Base-by-base conservation (phyloP, 1,140 invertebrate species). In the Drosophila prosaltans region DNA sequence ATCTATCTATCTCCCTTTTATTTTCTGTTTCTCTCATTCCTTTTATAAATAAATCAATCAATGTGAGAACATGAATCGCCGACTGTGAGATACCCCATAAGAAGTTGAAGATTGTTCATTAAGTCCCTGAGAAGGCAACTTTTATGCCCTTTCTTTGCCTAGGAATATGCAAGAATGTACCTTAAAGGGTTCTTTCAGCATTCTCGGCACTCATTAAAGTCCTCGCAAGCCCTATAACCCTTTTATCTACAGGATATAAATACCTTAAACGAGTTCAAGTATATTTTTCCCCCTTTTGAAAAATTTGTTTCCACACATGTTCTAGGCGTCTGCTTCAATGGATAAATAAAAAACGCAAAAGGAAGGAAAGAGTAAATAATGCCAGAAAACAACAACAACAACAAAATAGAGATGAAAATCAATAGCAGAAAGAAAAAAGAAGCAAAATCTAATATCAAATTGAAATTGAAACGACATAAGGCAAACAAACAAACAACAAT, bases 361-460 rank as follows among this genome's bases (percentile, higher is more conserved):
- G 9, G 51, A 51, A 43, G 11, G 30, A 54, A 43, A 51, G 16
- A 43, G 26, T 36, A 28, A 63, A 40, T 30, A 28, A 24, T 24
- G 32, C 4, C 10, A 28, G 41, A 57, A 77, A 83, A 80, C 40
- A 63, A 36, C 58, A 57, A 72, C 80, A 45, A 45, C 4, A 45
- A 21, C 1, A 43, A 43, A 43, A 54, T 41, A 48, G 41, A 48
- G 54, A 8, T 10, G 21, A 48, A 57, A 80, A 83, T 82, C 75
- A 78, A 80, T 74, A 48, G 74, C 40, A 54, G 16, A 16, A 16
- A 16, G 16, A 16, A 16, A 16, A 16, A 16, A 32, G n/a, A 36
- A 51, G 63, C 45, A 65, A 65, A 72, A 89, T 80, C 80, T 72
- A 74, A 72, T 70, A 83, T 83, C 63, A 69, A 89, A 80, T 72